Evolutionary conservation across 2,113 vertebrate genomes (phyloP).

Genomic region (Corynorhinus townsendii): DNA sequence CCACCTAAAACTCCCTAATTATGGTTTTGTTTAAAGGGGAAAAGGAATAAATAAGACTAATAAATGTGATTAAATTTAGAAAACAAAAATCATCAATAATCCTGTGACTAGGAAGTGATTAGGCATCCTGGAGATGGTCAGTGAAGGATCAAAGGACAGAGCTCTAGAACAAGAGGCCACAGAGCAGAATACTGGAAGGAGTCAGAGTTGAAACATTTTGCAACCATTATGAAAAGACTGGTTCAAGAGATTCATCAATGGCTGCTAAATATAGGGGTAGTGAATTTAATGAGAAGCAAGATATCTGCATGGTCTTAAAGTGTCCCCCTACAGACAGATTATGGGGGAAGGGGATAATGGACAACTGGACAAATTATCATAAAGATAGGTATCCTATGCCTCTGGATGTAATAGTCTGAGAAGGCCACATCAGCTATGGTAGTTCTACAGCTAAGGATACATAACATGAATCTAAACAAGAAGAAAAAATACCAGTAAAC

Average conservation of each 20-base stretch:
- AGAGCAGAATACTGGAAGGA: neutral
- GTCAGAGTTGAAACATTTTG: neutral
- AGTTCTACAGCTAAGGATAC: neutral
- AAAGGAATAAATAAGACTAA: neutral
- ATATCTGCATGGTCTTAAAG: neutral
- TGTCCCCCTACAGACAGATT: neutral
- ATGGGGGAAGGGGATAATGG: neutral
- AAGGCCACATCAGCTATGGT: neutral
- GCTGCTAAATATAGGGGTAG: neutral
- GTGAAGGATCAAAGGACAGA: neutral
- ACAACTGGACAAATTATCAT: neutral
- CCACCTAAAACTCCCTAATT: neutral
- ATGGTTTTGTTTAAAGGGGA: neutral
- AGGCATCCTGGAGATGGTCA: neutral
- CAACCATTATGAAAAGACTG: neutral
- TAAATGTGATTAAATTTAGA: neutral
- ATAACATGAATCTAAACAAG: neutral
- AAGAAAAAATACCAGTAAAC: neutral
- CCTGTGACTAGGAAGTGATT: neutral
- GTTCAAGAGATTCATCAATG: neutral
- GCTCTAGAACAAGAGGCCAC: neutral
- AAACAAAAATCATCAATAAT: constrained; percentile 17
- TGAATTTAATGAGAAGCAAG: neutral
- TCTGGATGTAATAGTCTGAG: neutral
- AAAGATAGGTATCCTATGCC: neutral